A percentile compares a stretch with the other conserved stretches of the same genome.
These are phyloP conservation scores for Nineta flava DNA, from an alignment of 2,888 invertebrate species.

Conservation along the genomic window DNA sequence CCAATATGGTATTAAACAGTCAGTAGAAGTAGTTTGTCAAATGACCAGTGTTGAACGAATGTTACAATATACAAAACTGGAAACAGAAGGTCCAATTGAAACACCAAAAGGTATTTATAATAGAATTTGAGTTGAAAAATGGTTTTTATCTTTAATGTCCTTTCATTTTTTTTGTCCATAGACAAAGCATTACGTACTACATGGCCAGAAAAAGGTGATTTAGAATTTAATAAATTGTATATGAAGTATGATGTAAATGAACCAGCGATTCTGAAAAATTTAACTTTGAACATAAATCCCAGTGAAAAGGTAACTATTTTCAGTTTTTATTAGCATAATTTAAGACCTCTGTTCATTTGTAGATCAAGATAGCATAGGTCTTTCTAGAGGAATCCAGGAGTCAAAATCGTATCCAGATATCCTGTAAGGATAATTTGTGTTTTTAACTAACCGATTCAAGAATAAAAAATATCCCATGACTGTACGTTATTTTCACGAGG, in stretches of 20 bases:
- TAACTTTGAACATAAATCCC: constrained; percentile 49
- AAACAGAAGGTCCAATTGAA: constrained; percentile 37
- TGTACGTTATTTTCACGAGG: too few species aligned
- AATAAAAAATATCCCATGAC: too few species aligned
- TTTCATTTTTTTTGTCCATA: not conserved
- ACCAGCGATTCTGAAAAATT: constrained; percentile 51
- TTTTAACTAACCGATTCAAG: too few species aligned
- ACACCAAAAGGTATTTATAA: constrained; percentile 7
- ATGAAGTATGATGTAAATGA: constrained; percentile 48
- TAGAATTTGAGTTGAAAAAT: not conserved
- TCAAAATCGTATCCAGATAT: too few species aligned
- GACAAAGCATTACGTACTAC: constrained; percentile 15
- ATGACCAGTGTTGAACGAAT: constrained; percentile 73
- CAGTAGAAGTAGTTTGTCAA: constrained; percentile 64
- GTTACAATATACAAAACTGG: constrained; percentile 60
- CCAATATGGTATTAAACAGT: constrained; percentile 69
- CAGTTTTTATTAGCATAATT: too few species aligned
- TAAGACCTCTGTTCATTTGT: too few species aligned
- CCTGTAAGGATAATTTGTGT: too few species aligned
- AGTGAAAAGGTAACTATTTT: constrained; percentile 39
- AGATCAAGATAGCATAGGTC: too few species aligned
- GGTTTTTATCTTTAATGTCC: not conserved
- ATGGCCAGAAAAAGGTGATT: constrained; percentile 54
- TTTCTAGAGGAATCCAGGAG: too few species aligned
- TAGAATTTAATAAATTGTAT: constrained; percentile 43